These are phyloP conservation scores for Thelaira solivaga DNA, from an alignment of 2,888 invertebrate species.

Conservation along the genomic window DNA sequence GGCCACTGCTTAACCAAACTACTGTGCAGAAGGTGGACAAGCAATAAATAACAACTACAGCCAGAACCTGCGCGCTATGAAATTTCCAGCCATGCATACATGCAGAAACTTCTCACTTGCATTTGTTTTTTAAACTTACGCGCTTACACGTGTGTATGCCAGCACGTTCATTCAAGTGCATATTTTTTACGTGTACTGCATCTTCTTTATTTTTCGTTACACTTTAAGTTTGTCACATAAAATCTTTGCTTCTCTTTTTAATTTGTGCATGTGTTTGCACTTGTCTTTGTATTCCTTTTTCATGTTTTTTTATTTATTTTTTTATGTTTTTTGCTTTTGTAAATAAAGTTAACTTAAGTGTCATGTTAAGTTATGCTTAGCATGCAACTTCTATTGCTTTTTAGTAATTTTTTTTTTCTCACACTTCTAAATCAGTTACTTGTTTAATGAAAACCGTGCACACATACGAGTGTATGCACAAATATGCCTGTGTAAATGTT, in stretches of 20 bases:
- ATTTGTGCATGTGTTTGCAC: not conserved
- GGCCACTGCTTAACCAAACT: no score
- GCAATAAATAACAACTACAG: not conserved
- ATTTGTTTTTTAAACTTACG: no score
- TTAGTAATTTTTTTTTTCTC: not conserved
- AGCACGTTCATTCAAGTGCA: no score
- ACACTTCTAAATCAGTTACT: no score
- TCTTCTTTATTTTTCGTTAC: not conserved
- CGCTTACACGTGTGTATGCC: no score
- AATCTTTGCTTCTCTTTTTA: not conserved
- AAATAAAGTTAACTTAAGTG: constrained; percentile 47
- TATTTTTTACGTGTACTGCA: no score
- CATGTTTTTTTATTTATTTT: constrained; percentile 3
- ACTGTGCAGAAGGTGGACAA: not conserved
- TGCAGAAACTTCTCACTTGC: not conserved
- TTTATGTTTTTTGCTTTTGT: constrained; percentile 44
- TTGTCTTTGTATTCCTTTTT: not conserved
- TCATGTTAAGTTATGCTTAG: constrained; percentile 48
- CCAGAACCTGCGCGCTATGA: not conserved
- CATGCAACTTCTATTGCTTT: constrained; percentile 35
- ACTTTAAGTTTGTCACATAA: not conserved
- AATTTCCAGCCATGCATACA: not conserved
- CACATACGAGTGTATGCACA: no score
- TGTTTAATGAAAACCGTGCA: no score
- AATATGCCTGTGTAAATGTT: no score